Evolutionary conservation across 92 coral and sea anemone species (phyloP).

Genomic region (Parazoanthus atlanticus): DNA sequence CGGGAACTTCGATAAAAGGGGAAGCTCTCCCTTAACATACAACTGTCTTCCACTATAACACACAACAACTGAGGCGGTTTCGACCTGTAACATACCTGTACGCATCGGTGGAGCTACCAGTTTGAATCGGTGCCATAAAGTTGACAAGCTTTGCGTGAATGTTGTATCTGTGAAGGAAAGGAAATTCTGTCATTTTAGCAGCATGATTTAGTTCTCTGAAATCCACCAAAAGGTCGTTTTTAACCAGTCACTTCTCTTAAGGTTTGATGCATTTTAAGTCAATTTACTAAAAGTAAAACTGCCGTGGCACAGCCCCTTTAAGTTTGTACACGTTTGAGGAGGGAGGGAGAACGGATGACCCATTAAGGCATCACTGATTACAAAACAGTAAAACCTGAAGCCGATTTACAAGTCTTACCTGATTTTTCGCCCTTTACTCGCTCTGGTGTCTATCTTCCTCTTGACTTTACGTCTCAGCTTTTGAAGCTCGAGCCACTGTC

Average conservation of each 20-base stretch:
- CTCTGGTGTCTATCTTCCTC: constrained; percentile 87
- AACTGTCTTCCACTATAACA: neutral
- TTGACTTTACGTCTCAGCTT: constrained; percentile 88
- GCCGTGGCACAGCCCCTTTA: no score
- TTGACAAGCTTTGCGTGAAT: constrained; percentile 89
- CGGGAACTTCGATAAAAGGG: no score
- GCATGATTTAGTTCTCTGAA: neutral
- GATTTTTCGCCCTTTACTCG: constrained; percentile 92
- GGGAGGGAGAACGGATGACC: no score
- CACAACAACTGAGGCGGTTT: neutral
- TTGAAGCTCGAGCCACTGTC: constrained; percentile 98
- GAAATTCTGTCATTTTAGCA: neutral
- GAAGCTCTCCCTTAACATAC: no score
- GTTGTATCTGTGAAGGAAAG: constrained; percentile 65
- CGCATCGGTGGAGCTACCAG: constrained; percentile 80
- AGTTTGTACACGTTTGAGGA: no score
- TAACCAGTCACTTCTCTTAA: no score
- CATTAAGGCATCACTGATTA: no score
- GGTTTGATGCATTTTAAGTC: no score
- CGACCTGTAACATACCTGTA: constrained; percentile 67
- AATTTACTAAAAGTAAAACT: no score
- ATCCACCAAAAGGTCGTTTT: no score
- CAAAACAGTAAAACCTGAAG: neutral
- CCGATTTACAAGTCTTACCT: constrained; percentile 52
- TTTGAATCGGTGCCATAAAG: constrained; percentile 94